phyloP scores from a whole-genome alignment of 1,140 invertebrate genomes.

The Hyphantria cunea region DNA sequence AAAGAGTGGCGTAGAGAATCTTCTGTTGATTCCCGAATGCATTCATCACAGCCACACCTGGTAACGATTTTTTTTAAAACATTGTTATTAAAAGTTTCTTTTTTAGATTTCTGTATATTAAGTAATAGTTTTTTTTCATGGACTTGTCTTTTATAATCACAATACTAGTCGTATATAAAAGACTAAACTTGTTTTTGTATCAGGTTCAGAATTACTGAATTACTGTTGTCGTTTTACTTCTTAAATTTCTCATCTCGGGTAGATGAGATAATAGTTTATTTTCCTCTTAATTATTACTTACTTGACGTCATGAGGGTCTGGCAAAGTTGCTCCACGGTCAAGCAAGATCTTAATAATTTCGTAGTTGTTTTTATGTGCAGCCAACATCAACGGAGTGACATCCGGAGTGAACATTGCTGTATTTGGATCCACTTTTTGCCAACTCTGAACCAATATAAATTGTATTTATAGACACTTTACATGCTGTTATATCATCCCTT shows the following conservation, averaged over 20 bases:
- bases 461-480: not conserved
- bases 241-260: too few relatives aligned
- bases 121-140: too few relatives aligned
- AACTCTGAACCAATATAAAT: conserved; percentile 83
- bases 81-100: not conserved
- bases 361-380: conserved; percentile 96
- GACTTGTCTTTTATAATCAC: too few relatives aligned
- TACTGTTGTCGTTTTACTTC: too few relatives aligned
- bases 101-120: not conserved
- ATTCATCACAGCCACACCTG: conserved; percentile 91
- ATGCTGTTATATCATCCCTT: too few relatives aligned
- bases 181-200: too few relatives aligned
- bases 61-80: not conserved
- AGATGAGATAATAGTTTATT: too few relatives aligned
- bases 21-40: conserved; percentile 86
- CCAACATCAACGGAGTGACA: conserved; percentile 95
- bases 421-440: conserved; percentile 91
- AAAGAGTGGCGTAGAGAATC: conserved; percentile 93
- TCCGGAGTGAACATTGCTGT: conserved; percentile 94
- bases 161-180: too few relatives aligned
- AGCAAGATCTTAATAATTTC: conserved; percentile 96
- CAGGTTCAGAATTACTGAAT: too few relatives aligned
- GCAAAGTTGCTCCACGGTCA: conserved; percentile 92
- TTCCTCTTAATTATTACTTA: conserved; percentile 50
- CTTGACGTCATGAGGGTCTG: conserved; percentile 93